phyloP scores from a whole-genome alignment of 2,113 vertebrate species.

The Xiphorhynchus elegans region DNA sequence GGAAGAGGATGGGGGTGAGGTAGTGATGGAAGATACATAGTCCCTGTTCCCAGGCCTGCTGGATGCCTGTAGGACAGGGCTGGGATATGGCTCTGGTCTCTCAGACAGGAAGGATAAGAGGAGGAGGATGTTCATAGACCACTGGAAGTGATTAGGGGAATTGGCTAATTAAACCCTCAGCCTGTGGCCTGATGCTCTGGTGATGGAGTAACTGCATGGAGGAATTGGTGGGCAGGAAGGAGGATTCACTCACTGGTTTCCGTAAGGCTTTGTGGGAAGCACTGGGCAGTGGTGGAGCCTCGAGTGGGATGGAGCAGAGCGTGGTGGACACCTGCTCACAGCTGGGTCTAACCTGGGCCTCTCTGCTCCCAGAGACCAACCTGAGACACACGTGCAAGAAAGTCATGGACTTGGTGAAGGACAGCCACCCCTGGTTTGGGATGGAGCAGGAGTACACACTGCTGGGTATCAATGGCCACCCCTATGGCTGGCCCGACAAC shows the following conservation, averaged over 20 bases:
- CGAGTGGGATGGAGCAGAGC: accelerated
- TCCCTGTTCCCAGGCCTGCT: background rate
- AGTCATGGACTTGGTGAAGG: conserved; percentile 67
- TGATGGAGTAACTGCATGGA: background rate
- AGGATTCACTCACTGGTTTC: background rate
- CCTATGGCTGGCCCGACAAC: conserved; percentile 71
- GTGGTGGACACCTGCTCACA: accelerated
- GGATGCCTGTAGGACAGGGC: background rate
- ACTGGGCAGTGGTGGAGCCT: background rate
- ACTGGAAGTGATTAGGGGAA: background rate
- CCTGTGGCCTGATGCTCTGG: background rate
- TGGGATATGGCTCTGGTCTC: background rate
- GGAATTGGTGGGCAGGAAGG: background rate
- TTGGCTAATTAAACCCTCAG: background rate
- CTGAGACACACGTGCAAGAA: conserved; percentile 67
- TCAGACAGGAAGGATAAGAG: background rate
- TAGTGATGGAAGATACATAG: background rate
- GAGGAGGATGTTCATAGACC: background rate
- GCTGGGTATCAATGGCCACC: conserved; percentile 61
- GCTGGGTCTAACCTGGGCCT: accelerated
- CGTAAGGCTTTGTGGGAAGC: background rate
- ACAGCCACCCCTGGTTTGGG: conserved; percentile 72
- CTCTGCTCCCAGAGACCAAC: conserved; percentile 74
- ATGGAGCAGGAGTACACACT: conserved; percentile 78
- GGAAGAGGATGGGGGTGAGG: background rate